Evolutionary conservation across 2,113 vertebrate genomes (phyloP).

Genomic region (Pteronura brasiliensis): DNA sequence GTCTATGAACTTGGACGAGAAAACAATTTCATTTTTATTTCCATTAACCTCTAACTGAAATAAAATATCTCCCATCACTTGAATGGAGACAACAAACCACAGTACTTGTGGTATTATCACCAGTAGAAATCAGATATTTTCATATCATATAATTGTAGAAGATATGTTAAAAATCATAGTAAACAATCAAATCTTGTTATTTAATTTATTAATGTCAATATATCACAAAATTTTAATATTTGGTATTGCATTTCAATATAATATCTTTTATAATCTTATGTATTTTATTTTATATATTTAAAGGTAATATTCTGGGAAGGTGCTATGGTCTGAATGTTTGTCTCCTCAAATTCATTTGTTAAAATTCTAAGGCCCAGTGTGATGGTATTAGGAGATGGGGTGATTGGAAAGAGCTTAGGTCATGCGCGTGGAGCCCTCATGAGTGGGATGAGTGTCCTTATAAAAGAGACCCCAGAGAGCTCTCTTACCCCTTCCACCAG

Average conservation of each 20-base stretch:
- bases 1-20: not conserved
- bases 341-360: not conserved
- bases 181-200: not conserved
- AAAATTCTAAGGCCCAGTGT: not conserved
- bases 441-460: not conserved
- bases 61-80: not conserved
- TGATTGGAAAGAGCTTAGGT: not conserved
- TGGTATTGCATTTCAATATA: not conserved
- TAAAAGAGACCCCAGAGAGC: not conserved
- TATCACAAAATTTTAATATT: not conserved
- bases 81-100: not conserved
- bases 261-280: not conserved
- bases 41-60: not conserved
- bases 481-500: not conserved
- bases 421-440: not conserved
- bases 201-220: not conserved
- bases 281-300: not conserved
- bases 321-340: not conserved
- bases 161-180: not conserved
- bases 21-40: conserved; percentile 11
- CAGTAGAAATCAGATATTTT: not conserved
- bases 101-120: not conserved
- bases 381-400: not conserved
- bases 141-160: not conserved
- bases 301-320: conserved; percentile 2